Conservation (phyloP, 2,113 vertebrate genomes). For the Lepus europaeus region DNA sequence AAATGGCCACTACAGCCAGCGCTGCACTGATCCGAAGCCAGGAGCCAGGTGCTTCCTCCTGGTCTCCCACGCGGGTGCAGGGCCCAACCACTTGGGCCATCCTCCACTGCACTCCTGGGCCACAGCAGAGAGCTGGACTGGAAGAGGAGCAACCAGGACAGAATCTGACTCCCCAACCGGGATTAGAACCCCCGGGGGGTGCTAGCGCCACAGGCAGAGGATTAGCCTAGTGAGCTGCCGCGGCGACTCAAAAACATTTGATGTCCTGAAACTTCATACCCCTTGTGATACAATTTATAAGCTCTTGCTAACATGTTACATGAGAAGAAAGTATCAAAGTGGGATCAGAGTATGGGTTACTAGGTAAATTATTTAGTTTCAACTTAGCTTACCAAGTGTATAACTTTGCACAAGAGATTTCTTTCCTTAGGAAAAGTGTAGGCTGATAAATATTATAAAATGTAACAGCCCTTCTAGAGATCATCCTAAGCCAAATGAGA, state of each 20-base stretch:
- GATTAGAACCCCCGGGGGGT: no score
- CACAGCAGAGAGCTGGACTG: no score
- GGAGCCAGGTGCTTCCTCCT: no score
- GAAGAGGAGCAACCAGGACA: no score
- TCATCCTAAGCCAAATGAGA: neutral
- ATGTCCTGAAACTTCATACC: neutral
- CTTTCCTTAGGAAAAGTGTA: neutral
- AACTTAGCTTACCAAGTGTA: neutral
- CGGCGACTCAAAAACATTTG: neutral
- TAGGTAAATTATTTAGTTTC: neutral
- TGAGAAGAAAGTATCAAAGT: neutral
- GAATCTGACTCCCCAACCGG: no score
- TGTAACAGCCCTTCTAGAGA: neutral
- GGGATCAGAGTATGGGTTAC: neutral
- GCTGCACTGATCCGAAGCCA: no score
- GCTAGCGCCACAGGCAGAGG: no score
- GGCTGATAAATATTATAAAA: neutral
- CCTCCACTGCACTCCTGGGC: no score
- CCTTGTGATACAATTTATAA: conserved; percentile 19
- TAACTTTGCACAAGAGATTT: neutral
- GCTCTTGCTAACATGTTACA: neutral
- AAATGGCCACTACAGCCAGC: no score
- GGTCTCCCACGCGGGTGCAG: no score
- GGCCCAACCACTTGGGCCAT: no score
- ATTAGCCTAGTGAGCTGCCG: no score